Evolutionary conservation across 2,797 vertebrate species (phyloP).

Genomic region (Gymnopithys bicolor): DNA sequence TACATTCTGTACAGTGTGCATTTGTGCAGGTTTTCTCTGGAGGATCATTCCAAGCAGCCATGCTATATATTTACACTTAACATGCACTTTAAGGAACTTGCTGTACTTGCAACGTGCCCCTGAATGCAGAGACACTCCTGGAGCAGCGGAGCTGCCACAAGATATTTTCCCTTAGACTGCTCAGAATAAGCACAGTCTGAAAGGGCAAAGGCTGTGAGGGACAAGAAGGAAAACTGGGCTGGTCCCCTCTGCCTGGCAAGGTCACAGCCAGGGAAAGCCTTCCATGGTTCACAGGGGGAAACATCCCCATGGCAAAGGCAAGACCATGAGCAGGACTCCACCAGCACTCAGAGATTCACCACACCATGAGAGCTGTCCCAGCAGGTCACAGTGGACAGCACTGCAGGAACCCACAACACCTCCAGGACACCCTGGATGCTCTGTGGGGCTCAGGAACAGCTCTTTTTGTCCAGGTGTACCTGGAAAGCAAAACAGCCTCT

Average conservation of each 20-base stretch:
- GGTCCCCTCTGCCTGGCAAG: not conserved
- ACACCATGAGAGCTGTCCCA: rapidly evolving
- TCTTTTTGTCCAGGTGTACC: not conserved
- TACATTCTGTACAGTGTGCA: not conserved
- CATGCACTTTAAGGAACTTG: not conserved
- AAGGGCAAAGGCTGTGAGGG: not conserved
- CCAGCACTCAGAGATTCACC: rapidly evolving
- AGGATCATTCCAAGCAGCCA: not conserved
- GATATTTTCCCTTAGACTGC: not conserved
- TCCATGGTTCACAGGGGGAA: not conserved
- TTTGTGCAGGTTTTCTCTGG: not conserved
- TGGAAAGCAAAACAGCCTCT: not conserved
- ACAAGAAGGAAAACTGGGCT: not conserved
- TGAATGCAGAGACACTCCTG: not conserved
- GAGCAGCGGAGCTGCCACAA: not conserved
- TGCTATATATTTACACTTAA: not conserved
- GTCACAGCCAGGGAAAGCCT: not conserved
- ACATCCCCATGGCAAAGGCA: not conserved
- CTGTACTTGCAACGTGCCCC: rapidly evolving
- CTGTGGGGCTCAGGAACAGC: not conserved
- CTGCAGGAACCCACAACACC: not conserved
- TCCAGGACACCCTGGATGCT: rapidly evolving
- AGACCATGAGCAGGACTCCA: not conserved
- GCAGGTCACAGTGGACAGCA: rapidly evolving
- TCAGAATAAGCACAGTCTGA: not conserved